Evolutionary conservation across 2,113 vertebrate genomes (phyloP), one percentile per base, ranked within the genome.

Genomic region (Sporophila hypoxantha): DNA sequence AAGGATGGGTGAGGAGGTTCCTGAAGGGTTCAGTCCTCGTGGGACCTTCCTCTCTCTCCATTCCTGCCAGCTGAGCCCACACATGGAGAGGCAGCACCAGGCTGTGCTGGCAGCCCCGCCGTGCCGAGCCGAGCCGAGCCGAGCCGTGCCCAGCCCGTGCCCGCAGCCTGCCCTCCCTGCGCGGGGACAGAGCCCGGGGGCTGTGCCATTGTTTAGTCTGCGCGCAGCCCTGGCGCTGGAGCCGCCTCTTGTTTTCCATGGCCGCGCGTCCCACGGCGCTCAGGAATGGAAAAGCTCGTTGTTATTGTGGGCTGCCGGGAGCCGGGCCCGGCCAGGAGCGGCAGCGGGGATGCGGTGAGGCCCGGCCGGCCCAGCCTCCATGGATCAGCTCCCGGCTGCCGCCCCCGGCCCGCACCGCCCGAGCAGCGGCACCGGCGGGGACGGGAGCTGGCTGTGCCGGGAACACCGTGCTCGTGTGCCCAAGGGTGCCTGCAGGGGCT

Each of bases 231-330:
- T 85, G 29, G 4, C 3, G 6, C 64, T 83, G 94, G 52, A 93
- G 89, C 81, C 39, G 29, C n/a, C 77, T 53, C 89, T 82, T 94
- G 92, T 94, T 95, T 95, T 76, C 42, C 21, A 88, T 89, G 86
- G 93, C 95, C 89, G 34, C 26, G 2, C 3, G 2, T 76, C 88
- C 64, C 13, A 47, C 2, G 29, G 81, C 25, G 5, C 14, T 2
- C 84, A 57, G 89, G 47, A 78, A 87, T 92, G 93, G 95, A 85
- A 91, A 85, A 76, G 79, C 77, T 94, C 90, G 94, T 94, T 96
- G 94, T 94, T 96, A 82, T 95, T 94, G 47, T 94, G 94, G 93
- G 94, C 92, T 93, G 82, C 90, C 7, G 16, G 53, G 61, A 3
- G 66, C 62, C 44, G 1, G 64, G 73, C 44, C 81, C 22, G 77